phyloP scores from a whole-genome alignment of 2,113 vertebrate species.

The Corythaeola cristata region DNA sequence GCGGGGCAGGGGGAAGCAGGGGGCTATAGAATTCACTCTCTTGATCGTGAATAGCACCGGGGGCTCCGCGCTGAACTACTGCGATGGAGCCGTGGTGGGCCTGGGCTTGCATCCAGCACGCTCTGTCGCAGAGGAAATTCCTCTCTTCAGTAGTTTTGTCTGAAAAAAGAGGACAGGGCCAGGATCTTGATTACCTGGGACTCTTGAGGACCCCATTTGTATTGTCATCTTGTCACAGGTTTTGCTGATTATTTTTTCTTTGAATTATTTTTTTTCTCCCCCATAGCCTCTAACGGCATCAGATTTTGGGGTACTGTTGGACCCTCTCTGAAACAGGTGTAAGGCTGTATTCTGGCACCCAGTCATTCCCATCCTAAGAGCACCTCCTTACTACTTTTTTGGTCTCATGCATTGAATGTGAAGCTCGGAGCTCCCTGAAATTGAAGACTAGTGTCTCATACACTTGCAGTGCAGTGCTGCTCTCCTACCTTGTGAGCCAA shows the following conservation, averaged over 20 bases:
- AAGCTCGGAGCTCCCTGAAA: neutral
- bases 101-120: conserved; percentile 14
- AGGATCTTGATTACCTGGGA: neutral
- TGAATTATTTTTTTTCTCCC: neutral
- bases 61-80: neutral
- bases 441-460: neutral
- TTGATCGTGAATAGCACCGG: neutral
- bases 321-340: neutral
- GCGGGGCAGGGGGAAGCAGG: neutral
- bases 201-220: neutral
- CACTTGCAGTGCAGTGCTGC: neutral
- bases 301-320: neutral
- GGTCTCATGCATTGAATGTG: neutral
- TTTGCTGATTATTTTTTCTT: neutral
- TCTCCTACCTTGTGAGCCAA: neutral
- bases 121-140: conserved; percentile 27
- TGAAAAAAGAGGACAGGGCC: neutral
- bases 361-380: neutral
- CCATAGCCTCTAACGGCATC: rapidly evolving
- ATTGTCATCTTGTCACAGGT: neutral
- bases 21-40: conserved; percentile 40
- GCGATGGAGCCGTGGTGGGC: conserved; percentile 47
- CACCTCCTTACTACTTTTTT: neutral
- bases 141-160: neutral
- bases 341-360: neutral